A percentile compares a stretch with the other conserved stretches of the same genome.
Evolutionary conservation across 2,888 invertebrate species (phyloP).

Genomic region (Apodemia duryi): DNA sequence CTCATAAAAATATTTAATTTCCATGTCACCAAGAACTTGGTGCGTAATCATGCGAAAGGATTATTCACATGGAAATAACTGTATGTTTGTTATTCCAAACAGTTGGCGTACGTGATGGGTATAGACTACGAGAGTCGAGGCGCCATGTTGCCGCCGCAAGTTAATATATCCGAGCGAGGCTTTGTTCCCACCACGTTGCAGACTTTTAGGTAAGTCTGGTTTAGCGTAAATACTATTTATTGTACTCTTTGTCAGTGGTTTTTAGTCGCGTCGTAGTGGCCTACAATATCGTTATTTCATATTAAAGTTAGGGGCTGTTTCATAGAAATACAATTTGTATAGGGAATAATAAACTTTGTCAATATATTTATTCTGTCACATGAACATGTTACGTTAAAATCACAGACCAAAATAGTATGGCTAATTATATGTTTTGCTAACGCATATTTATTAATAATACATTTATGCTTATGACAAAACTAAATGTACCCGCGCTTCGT

Average conservation of each 20-base stretch:
- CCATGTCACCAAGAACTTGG: not conserved
- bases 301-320: not conserved
- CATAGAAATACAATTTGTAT: not conserved
- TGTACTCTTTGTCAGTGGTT: conserved; percentile 9
- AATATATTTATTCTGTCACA: too few species aligned
- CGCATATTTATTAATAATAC: too few species aligned
- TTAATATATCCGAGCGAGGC: conserved; percentile 90
- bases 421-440: too few species aligned
- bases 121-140: conserved; percentile 88
- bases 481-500: too few species aligned
- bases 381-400: too few species aligned
- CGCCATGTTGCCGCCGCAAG: conserved; percentile 87
- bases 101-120: conserved; percentile 88
- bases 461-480: too few species aligned
- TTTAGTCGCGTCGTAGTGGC: conserved; percentile 1
- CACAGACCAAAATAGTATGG: too few species aligned
- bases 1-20: too few species aligned
- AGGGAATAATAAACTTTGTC: not conserved
- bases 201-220: conserved; percentile 80
- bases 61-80: conserved; percentile 13
- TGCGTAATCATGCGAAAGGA: conserved; percentile 7
- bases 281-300: not conserved
- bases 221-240: conserved; percentile 18
- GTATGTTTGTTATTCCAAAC: conserved; percentile 46
- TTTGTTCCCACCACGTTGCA: conserved; percentile 87